A percentile compares a stretch with the other conserved stretches of the same genome.
phyloP scores from a whole-genome alignment of 2,797 vertebrate species.

The Cuculus canorus region DNA sequence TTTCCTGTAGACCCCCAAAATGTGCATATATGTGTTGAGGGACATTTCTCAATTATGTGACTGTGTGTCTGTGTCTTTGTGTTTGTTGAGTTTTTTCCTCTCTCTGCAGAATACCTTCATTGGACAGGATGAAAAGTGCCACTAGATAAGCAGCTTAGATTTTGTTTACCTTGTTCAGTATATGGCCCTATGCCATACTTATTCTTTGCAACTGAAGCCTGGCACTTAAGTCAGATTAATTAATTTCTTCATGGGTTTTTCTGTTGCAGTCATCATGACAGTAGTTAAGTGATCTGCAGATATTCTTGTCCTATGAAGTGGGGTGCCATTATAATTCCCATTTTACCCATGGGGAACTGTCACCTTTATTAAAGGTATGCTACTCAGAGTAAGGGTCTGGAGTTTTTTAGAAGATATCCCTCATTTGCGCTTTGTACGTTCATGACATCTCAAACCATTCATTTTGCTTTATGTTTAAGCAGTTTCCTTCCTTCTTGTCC shows the following conservation, averaged over 20 bases:
- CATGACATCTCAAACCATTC: not conserved
- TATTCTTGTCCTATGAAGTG: not conserved
- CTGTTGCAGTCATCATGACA: not conserved
- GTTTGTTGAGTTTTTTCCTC: not conserved
- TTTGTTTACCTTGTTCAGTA: slow-evolving; percentile 25
- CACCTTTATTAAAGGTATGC: not conserved
- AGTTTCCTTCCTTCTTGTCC: not conserved
- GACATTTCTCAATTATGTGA: not conserved
- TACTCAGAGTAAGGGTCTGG: not conserved
- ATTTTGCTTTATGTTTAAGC: not conserved
- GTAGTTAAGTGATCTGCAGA: slow-evolving; percentile 29
- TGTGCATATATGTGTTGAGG: not conserved
- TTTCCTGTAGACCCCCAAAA: too few species aligned
- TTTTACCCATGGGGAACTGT: not conserved
- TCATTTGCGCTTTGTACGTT: not conserved
- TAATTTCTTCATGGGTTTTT: slow-evolving; percentile 39
- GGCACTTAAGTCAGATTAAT: slow-evolving; percentile 33
- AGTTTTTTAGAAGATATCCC: not conserved
- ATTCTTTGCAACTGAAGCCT: not conserved
- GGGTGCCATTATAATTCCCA: not conserved
- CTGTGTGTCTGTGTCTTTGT: not conserved
- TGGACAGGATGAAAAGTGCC: not conserved
- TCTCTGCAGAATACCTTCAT: not conserved
- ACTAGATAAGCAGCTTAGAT: slow-evolving; percentile 25
- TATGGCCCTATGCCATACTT: slow-evolving; percentile 5